Evolutionary conservation across 2,888 invertebrate genomes (phyloP).

Genomic region (Oithona nana): DNA sequence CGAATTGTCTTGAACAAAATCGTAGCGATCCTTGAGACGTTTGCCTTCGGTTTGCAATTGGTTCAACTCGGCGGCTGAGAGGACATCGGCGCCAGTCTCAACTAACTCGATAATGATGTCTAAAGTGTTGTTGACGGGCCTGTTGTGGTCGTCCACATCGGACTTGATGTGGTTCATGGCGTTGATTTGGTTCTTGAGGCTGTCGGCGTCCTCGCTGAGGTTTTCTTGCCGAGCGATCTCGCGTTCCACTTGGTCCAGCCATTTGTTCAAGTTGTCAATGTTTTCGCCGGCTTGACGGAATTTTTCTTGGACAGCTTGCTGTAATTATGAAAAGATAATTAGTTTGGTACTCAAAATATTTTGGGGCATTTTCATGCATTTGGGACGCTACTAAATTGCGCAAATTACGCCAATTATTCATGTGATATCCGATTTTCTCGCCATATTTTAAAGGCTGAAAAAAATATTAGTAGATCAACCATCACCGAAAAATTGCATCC

Average conservation of each 20-base stretch:
- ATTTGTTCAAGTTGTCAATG: slow-evolving; percentile 59
- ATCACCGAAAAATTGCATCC: no score
- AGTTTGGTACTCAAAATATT: no score
- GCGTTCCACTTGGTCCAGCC: slow-evolving; percentile 67
- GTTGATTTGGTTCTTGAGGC: slow-evolving; percentile 70
- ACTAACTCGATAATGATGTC: slow-evolving; percentile 79
- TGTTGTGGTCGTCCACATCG: slow-evolving; percentile 64
- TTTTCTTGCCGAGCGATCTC: slow-evolving; percentile 65
- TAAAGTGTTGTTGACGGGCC: slow-evolving; percentile 61
- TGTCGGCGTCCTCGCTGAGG: slow-evolving; percentile 65
- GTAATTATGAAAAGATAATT: slow-evolving; percentile 26
- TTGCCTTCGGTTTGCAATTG: slow-evolving; percentile 69
- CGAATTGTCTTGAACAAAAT: slow-evolving; percentile 57
- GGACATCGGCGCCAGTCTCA: slow-evolving; percentile 69
- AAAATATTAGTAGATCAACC: no score
- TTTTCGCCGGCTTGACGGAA: slow-evolving; percentile 77
- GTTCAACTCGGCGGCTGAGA: slow-evolving; percentile 74
- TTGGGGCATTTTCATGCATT: no score
- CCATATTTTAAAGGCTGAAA: no score
- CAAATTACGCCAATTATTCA: no score
- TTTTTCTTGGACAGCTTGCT: slow-evolving; percentile 90
- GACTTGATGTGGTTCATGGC: slow-evolving; percentile 72
- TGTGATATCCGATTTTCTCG: no score
- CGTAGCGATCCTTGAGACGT: slow-evolving; percentile 53
- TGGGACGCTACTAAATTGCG: no score